phyloP scores from a whole-genome alignment of 2,797 vertebrate genomes.

The Pseudochirops cupreus region DNA sequence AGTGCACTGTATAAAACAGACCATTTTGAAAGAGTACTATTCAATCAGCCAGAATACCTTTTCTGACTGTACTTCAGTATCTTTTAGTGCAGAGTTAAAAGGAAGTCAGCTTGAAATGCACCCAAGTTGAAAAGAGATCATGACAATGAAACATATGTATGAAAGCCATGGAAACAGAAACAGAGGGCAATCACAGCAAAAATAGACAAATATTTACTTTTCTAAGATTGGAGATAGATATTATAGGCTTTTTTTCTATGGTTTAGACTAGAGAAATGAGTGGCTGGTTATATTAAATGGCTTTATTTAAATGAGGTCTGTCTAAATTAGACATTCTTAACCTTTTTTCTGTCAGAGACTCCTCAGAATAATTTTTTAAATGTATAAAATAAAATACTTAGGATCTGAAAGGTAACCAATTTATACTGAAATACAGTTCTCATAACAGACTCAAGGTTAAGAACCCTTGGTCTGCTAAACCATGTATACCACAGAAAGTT shows the following conservation, averaged over 20 bases:
- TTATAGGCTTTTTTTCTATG: not conserved
- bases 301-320: conserved; percentile 16
- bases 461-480: not conserved
- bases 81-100: conserved; percentile 43
- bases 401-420: not conserved
- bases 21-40: conserved; percentile 15
- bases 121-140: not conserved
- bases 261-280: not conserved
- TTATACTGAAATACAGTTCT: not conserved
- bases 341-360: not conserved
- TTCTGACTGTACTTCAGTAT: not conserved
- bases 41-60: conserved; percentile 20
- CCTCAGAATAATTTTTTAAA: not conserved
- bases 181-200: conserved; percentile 12
- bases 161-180: not conserved
- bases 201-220: not conserved
- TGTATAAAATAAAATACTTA: not conserved
- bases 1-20: conserved; percentile 21
- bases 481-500: not conserved
- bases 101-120: conserved; percentile 7
- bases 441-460: not conserved
- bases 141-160: conserved; percentile 14
- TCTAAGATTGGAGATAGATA: not conserved
- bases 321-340: not conserved
- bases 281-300: not conserved